Evolutionary conservation across 2,113 vertebrate species (phyloP).

Genomic region (Triplophysa dalaica): DNA sequence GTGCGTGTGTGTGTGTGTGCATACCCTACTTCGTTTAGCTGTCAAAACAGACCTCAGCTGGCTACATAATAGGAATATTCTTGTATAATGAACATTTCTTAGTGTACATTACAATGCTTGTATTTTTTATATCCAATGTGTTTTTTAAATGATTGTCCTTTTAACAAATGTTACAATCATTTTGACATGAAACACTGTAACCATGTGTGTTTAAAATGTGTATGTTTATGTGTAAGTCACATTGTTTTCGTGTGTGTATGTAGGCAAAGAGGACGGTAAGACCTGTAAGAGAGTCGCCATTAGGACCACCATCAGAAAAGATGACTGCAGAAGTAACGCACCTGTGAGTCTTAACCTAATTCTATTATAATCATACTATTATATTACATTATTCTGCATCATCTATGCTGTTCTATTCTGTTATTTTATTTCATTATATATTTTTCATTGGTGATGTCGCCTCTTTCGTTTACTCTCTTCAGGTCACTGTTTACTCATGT

Average conservation of each 20-base stretch:
- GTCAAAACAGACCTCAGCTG: neutral
- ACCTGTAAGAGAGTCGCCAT: conserved; percentile 93
- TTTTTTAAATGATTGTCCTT: too few species aligned
- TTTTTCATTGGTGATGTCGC: neutral
- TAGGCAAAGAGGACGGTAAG: conserved; percentile 93
- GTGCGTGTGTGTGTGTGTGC: conserved; percentile 9
- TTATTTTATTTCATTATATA: neutral
- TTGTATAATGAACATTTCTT: too few species aligned
- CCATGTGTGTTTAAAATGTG: too few species aligned
- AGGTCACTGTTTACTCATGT: conserved; percentile 92
- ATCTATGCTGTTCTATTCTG: neutral
- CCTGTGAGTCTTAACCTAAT: conserved; percentile 77
- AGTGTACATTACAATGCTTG: too few species aligned
- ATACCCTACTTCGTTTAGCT: neutral
- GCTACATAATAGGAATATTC: neutral
- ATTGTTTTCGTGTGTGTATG: conserved; percentile 59
- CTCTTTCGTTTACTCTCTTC: conserved; percentile 22
- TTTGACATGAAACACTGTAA: too few species aligned
- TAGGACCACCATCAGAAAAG: conserved; percentile 90
- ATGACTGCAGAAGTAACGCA: conserved; percentile 90
- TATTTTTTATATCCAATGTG: too few species aligned
- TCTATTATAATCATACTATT: neutral
- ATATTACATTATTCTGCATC: neutral
- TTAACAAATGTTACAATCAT: too few species aligned
- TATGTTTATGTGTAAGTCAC: conserved; percentile 16